phyloP scores from a whole-genome alignment of 2,113 vertebrate genomes.

The Orycteropus afer region DNA sequence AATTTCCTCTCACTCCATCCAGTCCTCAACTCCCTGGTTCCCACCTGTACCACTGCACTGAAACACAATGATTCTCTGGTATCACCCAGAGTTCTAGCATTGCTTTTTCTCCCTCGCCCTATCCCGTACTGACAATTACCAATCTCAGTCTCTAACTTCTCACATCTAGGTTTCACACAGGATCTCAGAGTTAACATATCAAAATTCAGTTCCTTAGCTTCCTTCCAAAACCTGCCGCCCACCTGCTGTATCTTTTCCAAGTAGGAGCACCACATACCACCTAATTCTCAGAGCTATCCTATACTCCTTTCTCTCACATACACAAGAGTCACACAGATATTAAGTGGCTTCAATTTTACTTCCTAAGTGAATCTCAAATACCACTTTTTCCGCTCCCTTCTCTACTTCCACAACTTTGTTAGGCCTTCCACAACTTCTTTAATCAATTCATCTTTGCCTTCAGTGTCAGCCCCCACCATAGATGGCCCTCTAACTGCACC shows the following conservation, averaged over 20 bases:
- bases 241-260: background rate
- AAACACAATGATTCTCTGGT: background rate
- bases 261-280: background rate
- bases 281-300: background rate
- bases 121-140: background rate
- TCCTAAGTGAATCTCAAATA: background rate
- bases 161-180: background rate
- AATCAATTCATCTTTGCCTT: background rate
- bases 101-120: background rate
- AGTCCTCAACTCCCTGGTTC: background rate
- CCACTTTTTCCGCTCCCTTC: background rate
- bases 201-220: slow-evolving; percentile 37
- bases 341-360: background rate
- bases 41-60: background rate
- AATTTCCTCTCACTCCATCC: background rate
- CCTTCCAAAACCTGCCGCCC: background rate
- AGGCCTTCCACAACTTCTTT: background rate
- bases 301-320: background rate
- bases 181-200: background rate
- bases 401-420: background rate
- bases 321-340: background rate
- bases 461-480: background rate
- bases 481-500: background rate
- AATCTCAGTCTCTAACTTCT: background rate
- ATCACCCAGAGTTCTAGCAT: background rate